These are phyloP conservation scores for Leptopilina drosophilae DNA, from an alignment of 2,888 invertebrate species.

Conservation along the genomic window DNA sequence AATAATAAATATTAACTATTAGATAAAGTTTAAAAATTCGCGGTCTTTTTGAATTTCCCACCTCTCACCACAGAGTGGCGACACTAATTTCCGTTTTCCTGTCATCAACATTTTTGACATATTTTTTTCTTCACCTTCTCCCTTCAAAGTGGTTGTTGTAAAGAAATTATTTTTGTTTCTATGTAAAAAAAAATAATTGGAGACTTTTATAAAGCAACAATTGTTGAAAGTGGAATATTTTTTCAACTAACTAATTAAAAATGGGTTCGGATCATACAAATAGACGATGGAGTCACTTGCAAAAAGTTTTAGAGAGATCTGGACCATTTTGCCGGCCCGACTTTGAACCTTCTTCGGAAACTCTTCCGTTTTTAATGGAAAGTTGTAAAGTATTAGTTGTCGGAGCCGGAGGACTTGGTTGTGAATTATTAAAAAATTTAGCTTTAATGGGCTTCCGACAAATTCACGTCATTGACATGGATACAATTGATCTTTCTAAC, in stretches of 20 bases:
- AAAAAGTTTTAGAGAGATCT: constrained; percentile 91
- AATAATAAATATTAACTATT: too few relatives aligned
- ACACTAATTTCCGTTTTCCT: too few relatives aligned
- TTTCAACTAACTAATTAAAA: constrained; percentile 24
- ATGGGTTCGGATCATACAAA: constrained; percentile 74
- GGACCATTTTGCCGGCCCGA: constrained; percentile 96
- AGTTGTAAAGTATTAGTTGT: constrained; percentile 92
- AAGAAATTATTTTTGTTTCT: too few relatives aligned
- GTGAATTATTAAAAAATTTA: constrained; percentile 97
- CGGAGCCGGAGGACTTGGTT: constrained; percentile 98
- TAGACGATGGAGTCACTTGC: constrained; percentile 89
- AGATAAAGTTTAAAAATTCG: too few relatives aligned
- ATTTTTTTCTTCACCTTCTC: too few relatives aligned
- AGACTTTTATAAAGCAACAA: too few relatives aligned
- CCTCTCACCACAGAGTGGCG: too few relatives aligned
- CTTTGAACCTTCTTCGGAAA: constrained; percentile 92
- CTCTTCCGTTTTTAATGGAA: constrained; percentile 89
- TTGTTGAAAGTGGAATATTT: not conserved
- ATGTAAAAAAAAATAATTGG: too few relatives aligned
- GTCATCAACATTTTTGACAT: too few relatives aligned
- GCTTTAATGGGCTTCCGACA: constrained; percentile 96
- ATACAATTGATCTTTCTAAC: constrained; percentile 98
- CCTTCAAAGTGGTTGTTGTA: too few relatives aligned
- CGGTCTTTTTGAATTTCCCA: too few relatives aligned
- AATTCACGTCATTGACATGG: constrained; percentile 99